A percentile compares a stretch with the other conserved stretches of the same genome.
Conservation (phyloP, 2,888 invertebrate genomes). For the Amitus sp. region DNA sequence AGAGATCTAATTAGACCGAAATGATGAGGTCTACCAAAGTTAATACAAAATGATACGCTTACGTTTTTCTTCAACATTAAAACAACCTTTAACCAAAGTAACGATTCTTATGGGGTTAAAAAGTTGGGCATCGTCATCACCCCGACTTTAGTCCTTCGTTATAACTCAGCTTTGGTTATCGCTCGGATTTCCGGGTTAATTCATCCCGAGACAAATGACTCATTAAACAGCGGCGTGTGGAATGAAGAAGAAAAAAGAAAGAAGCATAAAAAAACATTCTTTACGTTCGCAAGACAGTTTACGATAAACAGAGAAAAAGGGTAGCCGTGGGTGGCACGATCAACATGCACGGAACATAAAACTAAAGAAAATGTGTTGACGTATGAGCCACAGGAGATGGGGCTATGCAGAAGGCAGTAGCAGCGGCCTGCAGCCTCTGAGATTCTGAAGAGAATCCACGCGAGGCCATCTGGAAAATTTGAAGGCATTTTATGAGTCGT, state of each 20-base stretch:
- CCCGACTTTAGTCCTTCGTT: too few relatives aligned
- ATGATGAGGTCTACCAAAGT: too few relatives aligned
- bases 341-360: conserved; percentile 33
- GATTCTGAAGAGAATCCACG: conserved; percentile 28
- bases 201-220: conserved; percentile 1
- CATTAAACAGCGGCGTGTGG: conserved; percentile 11
- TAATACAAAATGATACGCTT: too few relatives aligned
- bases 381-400: conserved; percentile 38
- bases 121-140: too few relatives aligned
- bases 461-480: conserved; percentile 60
- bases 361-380: conserved; percentile 44
- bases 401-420: too few relatives aligned
- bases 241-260: neutral
- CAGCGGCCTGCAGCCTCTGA: conserved; percentile 16
- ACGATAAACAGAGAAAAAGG: conserved; percentile 33
- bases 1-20: too few relatives aligned
- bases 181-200: too few relatives aligned
- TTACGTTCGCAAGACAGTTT: conserved; percentile 10
- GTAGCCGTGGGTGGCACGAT: conserved; percentile 43
- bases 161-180: too few relatives aligned
- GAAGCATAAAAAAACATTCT: conserved; percentile 13
- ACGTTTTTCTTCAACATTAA: too few relatives aligned
- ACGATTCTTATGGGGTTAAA: too few relatives aligned
- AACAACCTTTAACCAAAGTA: too few relatives aligned
- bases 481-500: conserved; percentile 56